phyloP scores from a whole-genome alignment of 2,797 vertebrate genomes.

The Manis javanica region DNA sequence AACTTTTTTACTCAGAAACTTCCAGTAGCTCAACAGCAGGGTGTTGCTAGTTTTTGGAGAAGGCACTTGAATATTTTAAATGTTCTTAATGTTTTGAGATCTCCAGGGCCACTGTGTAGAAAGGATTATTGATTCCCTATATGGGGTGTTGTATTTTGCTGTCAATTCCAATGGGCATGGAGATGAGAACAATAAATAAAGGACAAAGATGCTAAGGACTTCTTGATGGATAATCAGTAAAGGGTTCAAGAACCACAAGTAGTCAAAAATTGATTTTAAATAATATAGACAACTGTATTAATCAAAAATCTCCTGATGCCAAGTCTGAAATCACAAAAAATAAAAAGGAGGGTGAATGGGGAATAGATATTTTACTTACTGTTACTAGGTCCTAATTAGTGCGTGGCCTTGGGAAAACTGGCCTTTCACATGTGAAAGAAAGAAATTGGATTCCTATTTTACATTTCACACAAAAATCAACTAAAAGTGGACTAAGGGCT shows the following conservation, averaged over 20 bases:
- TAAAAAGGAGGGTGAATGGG: background rate
- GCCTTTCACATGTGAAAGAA: background rate
- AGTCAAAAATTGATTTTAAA: background rate
- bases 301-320: background rate
- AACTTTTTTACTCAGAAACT: background rate
- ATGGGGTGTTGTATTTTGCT: background rate
- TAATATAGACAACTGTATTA: background rate
- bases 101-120: background rate
- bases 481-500: background rate
- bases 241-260: background rate
- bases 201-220: background rate
- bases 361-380: background rate
- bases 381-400: background rate
- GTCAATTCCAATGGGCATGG: background rate
- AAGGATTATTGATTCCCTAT: background rate
- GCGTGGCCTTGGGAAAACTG: background rate
- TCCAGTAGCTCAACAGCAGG: background rate
- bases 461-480: background rate
- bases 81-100: background rate
- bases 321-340: background rate
- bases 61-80: conserved; percentile 36
- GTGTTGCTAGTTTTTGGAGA: background rate
- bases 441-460: background rate
- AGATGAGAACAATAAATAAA: background rate
- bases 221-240: background rate